Base-by-base conservation (phyloP, 2,888 invertebrate species). In the Ophion costatus region DNA sequence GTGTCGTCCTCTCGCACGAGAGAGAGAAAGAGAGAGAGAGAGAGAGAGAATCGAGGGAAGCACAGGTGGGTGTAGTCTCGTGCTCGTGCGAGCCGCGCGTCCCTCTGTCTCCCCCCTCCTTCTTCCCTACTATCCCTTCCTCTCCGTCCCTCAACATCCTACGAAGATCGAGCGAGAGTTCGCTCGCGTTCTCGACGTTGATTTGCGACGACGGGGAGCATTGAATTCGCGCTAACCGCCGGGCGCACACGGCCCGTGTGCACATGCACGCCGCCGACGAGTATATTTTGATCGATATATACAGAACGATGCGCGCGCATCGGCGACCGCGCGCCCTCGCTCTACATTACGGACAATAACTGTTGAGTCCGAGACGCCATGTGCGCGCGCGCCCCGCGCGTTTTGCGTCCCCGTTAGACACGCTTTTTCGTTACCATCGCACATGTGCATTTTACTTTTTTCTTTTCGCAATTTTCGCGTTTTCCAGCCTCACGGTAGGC, bases 31-130 rank as follows among this genome's bases (percentile, higher is more conserved):
- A 14, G 17, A 11, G 51, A 75, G 75, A 70, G 11, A 74, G 61
- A 75, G 56, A 64, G 59, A 79, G 6, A 74, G 56, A 57, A 14
- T 75, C 22, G n/a, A 75, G 86, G 80, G 85, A 87, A 82, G 86
- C 90, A 86, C 90, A 92, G 92, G 92, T 92, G 91, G 91, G 92
- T 92, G 91, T 90, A 88, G 89, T 88, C 89, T 81, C 85, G 83
- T 71, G 74, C 75, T 63, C 59, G 80, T 82, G 20, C 79, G 59
- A 67, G 83, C 83, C 80, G 76, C 70, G 67, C 66, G 51, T 45
- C 45, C 66, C 29, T 64, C n/a, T 11, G 42, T 33, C n/a, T 71
- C 29, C 57, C 20, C 29, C n/a, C 29, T 71, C 56, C 24, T 5
- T 69, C 14, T 9, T 59, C 7, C 42, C 10, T 74, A 0, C 45